Evolutionary conservation across 2,888 invertebrate genomes (phyloP).

Genomic region (Tholera decimalis): DNA sequence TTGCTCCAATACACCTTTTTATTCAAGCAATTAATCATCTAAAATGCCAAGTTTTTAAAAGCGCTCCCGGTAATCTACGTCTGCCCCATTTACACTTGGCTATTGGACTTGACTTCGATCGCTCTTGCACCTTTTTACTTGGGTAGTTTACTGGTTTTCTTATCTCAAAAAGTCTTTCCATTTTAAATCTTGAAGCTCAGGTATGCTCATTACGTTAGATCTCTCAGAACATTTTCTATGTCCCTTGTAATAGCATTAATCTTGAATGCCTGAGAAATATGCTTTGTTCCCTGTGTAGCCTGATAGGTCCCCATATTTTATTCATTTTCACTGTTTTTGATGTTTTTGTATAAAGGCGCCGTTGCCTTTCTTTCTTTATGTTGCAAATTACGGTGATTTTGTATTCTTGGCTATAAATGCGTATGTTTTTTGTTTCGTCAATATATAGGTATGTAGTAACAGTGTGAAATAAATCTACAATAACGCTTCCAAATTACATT

Average conservation of each 20-base stretch:
- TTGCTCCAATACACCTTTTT: conserved; percentile 19
- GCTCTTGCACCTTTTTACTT: conserved; percentile 64
- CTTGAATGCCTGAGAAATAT: conserved; percentile 58
- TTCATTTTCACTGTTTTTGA: conserved; percentile 59
- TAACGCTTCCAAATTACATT: conserved; percentile 73
- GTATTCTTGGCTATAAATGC: conserved; percentile 54
- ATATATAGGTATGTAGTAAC: conserved; percentile 48
- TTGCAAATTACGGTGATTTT: conserved; percentile 61
- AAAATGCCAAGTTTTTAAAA: conserved; percentile 27
- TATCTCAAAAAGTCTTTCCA: conserved; percentile 52
- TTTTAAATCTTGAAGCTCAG: conserved; percentile 56
- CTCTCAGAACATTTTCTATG: conserved; percentile 47
- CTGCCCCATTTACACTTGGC: conserved; percentile 66
- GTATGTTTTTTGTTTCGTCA: conserved; percentile 52
- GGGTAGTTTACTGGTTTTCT: conserved; percentile 57
- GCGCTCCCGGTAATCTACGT: conserved; percentile 48
- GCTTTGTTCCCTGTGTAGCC: conserved; percentile 56
- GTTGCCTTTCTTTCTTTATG: conserved; percentile 55
- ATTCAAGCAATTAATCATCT: conserved; percentile 41
- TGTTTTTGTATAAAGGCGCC: conserved; percentile 51
- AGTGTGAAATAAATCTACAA: conserved; percentile 65
- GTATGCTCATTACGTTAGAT: conserved; percentile 56
- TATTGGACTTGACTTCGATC: conserved; percentile 60
- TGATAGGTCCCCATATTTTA: conserved; percentile 61
- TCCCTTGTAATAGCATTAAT: conserved; percentile 56